These are phyloP conservation scores for Leucania comma DNA, from an alignment of 2,888 invertebrate genomes.

Conservation along the genomic window DNA sequence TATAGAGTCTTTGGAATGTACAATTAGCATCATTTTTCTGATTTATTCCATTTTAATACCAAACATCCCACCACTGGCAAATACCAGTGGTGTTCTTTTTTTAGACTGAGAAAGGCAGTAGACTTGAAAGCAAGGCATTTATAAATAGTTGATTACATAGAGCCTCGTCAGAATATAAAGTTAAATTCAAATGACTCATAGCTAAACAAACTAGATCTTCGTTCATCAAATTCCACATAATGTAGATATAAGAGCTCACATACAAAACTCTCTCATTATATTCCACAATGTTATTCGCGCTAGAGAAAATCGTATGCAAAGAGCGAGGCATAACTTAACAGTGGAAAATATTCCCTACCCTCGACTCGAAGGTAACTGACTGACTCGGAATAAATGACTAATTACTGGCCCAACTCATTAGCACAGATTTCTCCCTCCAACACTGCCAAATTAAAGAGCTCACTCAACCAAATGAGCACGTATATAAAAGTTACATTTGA, in stretches of 20 bases:
- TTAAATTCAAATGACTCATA: conserved; percentile 43
- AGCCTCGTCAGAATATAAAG: background rate
- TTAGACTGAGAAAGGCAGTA: too few relatives aligned
- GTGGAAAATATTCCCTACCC: conserved; percentile 59
- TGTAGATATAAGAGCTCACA: conserved; percentile 4
- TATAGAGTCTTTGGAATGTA: too few relatives aligned
- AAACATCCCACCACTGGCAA: too few relatives aligned
- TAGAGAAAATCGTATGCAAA: conserved; percentile 57
- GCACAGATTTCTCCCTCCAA: conserved; percentile 62
- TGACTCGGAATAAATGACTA: conserved; percentile 70
- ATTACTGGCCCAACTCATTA: conserved; percentile 69
- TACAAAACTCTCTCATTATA: conserved; percentile 30
- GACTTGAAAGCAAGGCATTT: background rate
- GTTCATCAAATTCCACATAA: conserved; percentile 17
- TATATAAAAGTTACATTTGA: conserved; percentile 43
- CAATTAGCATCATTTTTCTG: too few relatives aligned
- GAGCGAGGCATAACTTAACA: conserved; percentile 60
- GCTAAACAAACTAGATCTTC: conserved; percentile 33
- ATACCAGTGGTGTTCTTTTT: too few relatives aligned
- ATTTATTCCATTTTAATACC: too few relatives aligned
- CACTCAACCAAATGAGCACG: conserved; percentile 48
- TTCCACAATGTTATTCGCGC: conserved; percentile 54
- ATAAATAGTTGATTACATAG: conserved; percentile 1
- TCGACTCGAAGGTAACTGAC: conserved; percentile 61
- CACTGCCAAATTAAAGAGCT: conserved; percentile 61